phyloP scores from a whole-genome alignment of 1,140 invertebrate genomes.

The Trissolcus basalis region DNA sequence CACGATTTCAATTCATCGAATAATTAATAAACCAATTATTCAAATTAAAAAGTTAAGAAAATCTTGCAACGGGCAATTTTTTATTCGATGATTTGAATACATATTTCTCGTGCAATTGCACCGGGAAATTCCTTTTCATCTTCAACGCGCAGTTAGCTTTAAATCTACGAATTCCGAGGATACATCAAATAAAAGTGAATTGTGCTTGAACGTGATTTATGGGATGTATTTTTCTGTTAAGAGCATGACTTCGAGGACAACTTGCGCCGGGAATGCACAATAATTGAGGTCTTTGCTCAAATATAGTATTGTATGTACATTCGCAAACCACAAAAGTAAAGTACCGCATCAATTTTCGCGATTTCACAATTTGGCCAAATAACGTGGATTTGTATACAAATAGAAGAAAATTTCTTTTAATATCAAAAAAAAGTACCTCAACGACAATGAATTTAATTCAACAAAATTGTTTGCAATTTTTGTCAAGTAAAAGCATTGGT shows the following conservation, averaged over 20 bases:
- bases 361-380: too few species aligned
- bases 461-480: too few species aligned
- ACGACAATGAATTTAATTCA: too few species aligned
- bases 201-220: conserved; percentile 20
- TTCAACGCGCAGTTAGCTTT: conserved; percentile 5
- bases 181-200: conserved; percentile 23
- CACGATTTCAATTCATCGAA: too few species aligned
- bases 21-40: background rate
- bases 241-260: conserved; percentile 11
- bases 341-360: too few species aligned
- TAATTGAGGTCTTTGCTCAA: conserved; percentile 4
- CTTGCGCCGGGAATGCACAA: background rate
- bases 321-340: too few species aligned
- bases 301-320: background rate
- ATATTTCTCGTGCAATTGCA: conserved; percentile 7
- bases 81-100: conserved; percentile 14
- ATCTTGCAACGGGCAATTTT: background rate
- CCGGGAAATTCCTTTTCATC: conserved; percentile 7
- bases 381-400: too few species aligned
- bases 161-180: background rate
- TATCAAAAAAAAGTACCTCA: too few species aligned
- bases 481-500: too few species aligned
- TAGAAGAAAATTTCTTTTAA: too few species aligned
- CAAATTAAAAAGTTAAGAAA: background rate
- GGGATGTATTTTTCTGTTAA: conserved; percentile 10